Conservation (phyloP, 2,113 vertebrate genomes). For the Oncorhynchus tshawytscha region DNA sequence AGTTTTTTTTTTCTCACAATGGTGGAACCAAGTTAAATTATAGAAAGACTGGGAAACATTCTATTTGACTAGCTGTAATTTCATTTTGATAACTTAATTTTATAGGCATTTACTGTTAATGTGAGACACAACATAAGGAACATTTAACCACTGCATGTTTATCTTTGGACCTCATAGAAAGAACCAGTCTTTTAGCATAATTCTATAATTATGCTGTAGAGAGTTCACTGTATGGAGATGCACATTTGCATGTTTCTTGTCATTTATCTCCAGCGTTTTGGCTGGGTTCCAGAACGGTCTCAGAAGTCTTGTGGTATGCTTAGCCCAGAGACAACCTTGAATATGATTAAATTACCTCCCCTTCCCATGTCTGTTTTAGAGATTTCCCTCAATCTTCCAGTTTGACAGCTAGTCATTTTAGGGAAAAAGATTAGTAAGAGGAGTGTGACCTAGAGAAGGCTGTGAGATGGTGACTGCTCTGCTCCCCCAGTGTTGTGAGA, state of each 20-base stretch:
- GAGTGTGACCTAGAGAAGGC: constrained; percentile 61
- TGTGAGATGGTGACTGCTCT: constrained; percentile 45
- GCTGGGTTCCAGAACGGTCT: constrained; percentile 46
- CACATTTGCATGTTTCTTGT: neutral
- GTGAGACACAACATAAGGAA: no score
- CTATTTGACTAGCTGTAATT: neutral
- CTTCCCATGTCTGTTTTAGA: constrained; percentile 54
- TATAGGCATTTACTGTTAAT: no score
- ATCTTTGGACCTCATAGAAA: neutral
- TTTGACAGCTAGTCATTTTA: constrained; percentile 69
- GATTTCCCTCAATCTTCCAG: constrained; percentile 57
- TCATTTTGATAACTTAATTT: neutral
- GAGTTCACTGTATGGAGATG: neutral
- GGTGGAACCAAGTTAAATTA: no score
- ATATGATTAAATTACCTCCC: constrained; percentile 61
- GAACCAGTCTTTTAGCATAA: neutral
- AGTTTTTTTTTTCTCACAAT: no score
- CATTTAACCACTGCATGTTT: neutral
- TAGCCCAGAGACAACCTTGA: constrained; percentile 34
- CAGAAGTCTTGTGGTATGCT: constrained; percentile 27
- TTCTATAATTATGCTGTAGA: neutral
- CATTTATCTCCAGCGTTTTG: constrained; percentile 37
- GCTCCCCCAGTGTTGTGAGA: constrained; percentile 55
- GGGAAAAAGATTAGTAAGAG: constrained; percentile 57
- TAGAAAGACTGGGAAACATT: neutral